Evolutionary conservation across 2,113 vertebrate species (phyloP), one percentile per base, ranked within the genome.

Genomic region (Clinocottus analis): DNA sequence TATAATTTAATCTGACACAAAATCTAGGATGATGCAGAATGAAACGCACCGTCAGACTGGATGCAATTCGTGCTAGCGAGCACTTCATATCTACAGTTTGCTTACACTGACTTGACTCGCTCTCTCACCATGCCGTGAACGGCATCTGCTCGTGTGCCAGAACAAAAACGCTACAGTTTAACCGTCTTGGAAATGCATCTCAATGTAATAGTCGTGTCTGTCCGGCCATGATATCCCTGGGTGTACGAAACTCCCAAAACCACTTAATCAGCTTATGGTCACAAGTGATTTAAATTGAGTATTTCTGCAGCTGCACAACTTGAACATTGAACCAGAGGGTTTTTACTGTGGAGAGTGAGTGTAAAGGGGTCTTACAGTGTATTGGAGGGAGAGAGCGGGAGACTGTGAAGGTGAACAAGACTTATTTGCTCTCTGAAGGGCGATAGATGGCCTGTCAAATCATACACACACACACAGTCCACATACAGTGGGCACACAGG

Each of bases 291-390:
- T 67, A 73, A 72, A 72, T 9, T n/a, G 43, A 70, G 59, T 87
- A 75, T 85, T 86, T 88, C 45, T 89, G 77, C 89, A 90, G 88
- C 89, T 90, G 89, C 70, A 68, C 33, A 55, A 39, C 55, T 83
- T 75, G 69, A 84, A 82, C n/a, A 60, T 73, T 69, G 47, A 83
- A 77, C 39, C 65, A 77, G 79, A 60, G 27, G 65, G 47, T 67
- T 80, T n/a, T 84, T 63, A 65, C 67, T 73, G 78, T 64, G 59
- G 45, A 37, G 29, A 45, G n/a, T 58, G 49, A 70, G 85, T 55
- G 66, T 66, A 56, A 75, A 72, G 74, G 56, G 33, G 12, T 85
- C 86, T 80, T 79, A 73, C 81, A 76, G 75, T 68, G 70, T 66
- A 79, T 79, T 53, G 61, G 75, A 87, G 77, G 65, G 63, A 87